Evolutionary conservation across 2,888 invertebrate genomes (phyloP).

Genomic region (Hipparchia sbordonii): DNA sequence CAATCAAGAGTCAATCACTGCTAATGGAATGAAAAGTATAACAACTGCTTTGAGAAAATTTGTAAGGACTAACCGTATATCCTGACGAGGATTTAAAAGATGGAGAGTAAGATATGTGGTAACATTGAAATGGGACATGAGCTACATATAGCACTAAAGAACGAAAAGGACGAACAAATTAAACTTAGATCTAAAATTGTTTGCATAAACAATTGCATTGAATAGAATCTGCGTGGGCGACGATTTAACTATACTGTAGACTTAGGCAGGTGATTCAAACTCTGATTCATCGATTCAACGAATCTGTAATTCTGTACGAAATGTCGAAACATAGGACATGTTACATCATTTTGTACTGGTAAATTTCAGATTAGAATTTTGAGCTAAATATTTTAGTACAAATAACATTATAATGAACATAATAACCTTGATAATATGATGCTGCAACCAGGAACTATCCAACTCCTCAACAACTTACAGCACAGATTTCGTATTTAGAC

Average conservation of each 20-base stretch:
- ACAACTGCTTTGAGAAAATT: too few species aligned
- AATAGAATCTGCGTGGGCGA: conserved; percentile 3
- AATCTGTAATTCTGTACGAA: background rate
- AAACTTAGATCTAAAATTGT: background rate
- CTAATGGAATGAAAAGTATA: too few species aligned
- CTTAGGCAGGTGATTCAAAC: conserved; percentile 11
- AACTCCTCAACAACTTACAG: too few species aligned
- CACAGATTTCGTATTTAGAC: too few species aligned
- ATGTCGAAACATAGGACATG: background rate
- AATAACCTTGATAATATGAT: too few species aligned
- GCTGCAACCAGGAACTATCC: too few species aligned
- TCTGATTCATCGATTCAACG: conserved; percentile 18
- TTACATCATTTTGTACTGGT: background rate
- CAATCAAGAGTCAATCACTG: too few species aligned
- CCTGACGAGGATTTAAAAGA: too few species aligned
- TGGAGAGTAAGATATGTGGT: background rate
- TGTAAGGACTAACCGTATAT: too few species aligned
- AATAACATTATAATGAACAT: too few species aligned
- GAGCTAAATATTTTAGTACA: background rate
- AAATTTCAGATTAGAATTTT: background rate
- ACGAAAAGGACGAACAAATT: background rate
- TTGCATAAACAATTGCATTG: background rate
- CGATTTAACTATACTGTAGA: background rate
- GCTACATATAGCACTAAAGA: background rate
- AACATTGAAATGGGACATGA: background rate